A percentile compares a stretch with the other conserved stretches of the same genome.
Evolutionary conservation across 2,888 invertebrate species (phyloP).

Genomic region (Teinopalpus imperialis): DNA sequence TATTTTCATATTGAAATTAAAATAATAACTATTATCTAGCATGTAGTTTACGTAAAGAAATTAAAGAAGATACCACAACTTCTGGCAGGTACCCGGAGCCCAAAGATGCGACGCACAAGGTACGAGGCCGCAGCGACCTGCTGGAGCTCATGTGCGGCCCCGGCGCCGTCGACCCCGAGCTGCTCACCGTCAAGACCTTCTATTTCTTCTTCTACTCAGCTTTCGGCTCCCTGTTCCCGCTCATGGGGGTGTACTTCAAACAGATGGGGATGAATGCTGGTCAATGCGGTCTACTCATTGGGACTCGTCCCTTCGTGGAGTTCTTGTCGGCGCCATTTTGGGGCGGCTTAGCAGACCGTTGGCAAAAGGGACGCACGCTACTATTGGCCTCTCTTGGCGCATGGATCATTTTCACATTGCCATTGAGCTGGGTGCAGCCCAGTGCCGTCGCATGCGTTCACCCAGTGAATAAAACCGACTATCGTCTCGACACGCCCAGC

Average conservation of each 20-base stretch:
- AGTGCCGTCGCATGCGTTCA: conserved; percentile 94
- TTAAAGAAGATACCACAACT: too few species aligned
- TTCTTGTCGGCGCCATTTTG: conserved; percentile 98
- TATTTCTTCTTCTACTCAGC: conserved; percentile 99
- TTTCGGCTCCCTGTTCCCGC: conserved; percentile 98
- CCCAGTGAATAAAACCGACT: conserved; percentile 78
- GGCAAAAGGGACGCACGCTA: conserved; percentile 93
- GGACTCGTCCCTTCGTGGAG: conserved; percentile 97
- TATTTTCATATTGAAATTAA: too few species aligned
- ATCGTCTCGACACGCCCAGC: conserved; percentile 83
- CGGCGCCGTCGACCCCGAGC: conserved; percentile 90
- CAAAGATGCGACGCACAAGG: conserved; percentile 94
- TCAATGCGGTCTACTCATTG: conserved; percentile 96
- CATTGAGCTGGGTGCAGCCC: conserved; percentile 97
- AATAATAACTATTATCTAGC: too few species aligned
- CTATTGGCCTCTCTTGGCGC: conserved; percentile 94
- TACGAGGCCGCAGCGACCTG: conserved; percentile 92
- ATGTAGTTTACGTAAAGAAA: too few species aligned
- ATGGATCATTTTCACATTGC: conserved; percentile 98
- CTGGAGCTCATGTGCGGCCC: conserved; percentile 92
- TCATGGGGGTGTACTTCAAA: conserved; percentile 99
- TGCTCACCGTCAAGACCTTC: conserved; percentile 97
- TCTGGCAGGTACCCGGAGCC: conserved; percentile 88
- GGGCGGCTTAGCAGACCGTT: conserved; percentile 96
- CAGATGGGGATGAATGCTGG: conserved; percentile 99